Evolutionary conservation across 1,140 invertebrate genomes (phyloP).

Genomic region (Asbolus verrucosus): DNA sequence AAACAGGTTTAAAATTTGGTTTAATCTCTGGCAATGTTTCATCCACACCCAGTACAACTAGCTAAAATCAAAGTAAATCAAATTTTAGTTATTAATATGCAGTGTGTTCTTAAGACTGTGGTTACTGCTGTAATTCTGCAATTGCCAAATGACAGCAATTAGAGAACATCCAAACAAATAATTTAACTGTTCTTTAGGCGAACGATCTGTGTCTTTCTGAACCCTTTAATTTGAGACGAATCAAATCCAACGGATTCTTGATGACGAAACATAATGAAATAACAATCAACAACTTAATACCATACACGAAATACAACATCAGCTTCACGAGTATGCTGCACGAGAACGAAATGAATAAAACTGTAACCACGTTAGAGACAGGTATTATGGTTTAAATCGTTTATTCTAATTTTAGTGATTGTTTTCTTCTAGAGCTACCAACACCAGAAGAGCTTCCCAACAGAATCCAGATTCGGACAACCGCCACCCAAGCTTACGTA

Average conservation of each 20-base stretch:
- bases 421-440: slow-evolving; percentile 48
- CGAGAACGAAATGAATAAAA: slow-evolving; percentile 50
- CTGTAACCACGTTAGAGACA: slow-evolving; percentile 50
- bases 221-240: slow-evolving; percentile 37
- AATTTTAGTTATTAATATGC: no score
- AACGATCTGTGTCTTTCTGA: slow-evolving; percentile 51
- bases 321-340: slow-evolving; percentile 55
- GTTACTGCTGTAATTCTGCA: no score
- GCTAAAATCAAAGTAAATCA: no score
- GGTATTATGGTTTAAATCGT: slow-evolving; percentile 44
- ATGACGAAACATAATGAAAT: slow-evolving; percentile 56
- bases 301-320: slow-evolving; percentile 55
- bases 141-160: no score
- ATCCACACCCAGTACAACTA: no score
- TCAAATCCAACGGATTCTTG: slow-evolving; percentile 56
- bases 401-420: background rate
- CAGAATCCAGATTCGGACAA: slow-evolving; percentile 49
- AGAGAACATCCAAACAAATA: no score
- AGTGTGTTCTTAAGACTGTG: no score
- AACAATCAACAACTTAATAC: slow-evolving; percentile 49
- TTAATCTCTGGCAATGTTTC: no score
- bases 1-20: no score
- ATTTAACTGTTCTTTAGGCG: slow-evolving; percentile 50
- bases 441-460: slow-evolving; percentile 53
- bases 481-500: slow-evolving; percentile 46